A percentile compares a stretch with the other conserved stretches of the same genome.
Conservation (phyloP, 2,113 vertebrate species). For the Anarrhichthys ocellatus region DNA sequence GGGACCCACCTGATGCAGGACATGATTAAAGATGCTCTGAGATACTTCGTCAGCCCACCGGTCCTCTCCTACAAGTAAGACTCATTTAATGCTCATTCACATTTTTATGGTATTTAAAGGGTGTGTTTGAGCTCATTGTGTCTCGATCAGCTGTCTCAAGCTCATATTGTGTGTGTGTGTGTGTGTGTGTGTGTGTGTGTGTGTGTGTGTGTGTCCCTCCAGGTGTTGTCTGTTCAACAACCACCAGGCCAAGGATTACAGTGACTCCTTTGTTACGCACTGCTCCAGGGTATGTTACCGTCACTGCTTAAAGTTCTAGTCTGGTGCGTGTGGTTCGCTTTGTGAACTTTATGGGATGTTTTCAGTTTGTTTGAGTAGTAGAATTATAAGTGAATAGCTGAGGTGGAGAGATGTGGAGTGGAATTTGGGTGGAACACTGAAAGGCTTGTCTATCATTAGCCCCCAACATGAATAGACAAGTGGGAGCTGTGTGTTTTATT, state of each 20-base stretch:
- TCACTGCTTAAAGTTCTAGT: background rate
- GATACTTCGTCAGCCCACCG: slow-evolving; percentile 97
- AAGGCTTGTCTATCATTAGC: background rate
- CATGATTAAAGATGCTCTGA: slow-evolving; percentile 97
- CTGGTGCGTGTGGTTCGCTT: background rate
- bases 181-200: slow-evolving; percentile 9
- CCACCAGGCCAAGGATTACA: slow-evolving; percentile 99
- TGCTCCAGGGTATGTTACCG: slow-evolving; percentile 90
- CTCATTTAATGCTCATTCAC: background rate
- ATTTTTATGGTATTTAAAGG: background rate
- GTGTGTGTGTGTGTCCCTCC: slow-evolving; percentile 35
- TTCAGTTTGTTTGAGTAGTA: background rate
- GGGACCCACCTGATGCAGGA: slow-evolving; percentile 99
- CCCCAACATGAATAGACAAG: background rate
- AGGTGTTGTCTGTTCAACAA: slow-evolving; percentile 98
- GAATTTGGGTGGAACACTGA: background rate
- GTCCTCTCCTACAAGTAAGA: slow-evolving; percentile 98
- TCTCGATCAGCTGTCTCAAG: background rate
- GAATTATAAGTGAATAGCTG: background rate
- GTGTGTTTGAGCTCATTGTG: background rate
- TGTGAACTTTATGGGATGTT: background rate
- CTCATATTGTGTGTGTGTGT: background rate
- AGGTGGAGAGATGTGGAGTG: background rate
- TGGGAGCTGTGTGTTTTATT: background rate
- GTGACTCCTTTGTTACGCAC: slow-evolving; percentile 98